phyloP scores from a whole-genome alignment of 2,888 invertebrate genomes.

The Hydrotaea cyrtoneurina region DNA sequence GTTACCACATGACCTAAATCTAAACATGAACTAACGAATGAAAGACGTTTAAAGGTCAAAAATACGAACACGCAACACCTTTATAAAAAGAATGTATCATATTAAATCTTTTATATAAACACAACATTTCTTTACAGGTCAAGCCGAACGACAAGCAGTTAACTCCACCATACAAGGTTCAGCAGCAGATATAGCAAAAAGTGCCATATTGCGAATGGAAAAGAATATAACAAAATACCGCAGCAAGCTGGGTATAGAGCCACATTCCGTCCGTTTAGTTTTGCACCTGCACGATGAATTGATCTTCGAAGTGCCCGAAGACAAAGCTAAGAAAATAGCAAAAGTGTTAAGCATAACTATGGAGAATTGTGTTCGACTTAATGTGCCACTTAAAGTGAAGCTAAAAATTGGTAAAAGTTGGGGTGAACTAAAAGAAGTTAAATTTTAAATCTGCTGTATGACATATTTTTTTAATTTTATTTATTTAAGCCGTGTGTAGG shows the following conservation, averaged over 20 bases:
- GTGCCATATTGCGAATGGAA: conserved; percentile 91
- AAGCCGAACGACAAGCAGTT: conserved; percentile 97
- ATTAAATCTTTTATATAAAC: too few species aligned
- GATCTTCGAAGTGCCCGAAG: conserved; percentile 90
- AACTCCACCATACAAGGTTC: conserved; percentile 98
- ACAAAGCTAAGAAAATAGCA: conserved; percentile 83
- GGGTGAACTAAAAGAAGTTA: conserved; percentile 83
- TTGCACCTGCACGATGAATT: conserved; percentile 98
- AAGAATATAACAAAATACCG: conserved; percentile 81
- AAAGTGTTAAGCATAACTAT: conserved; percentile 87
- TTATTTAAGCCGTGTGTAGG: conserved; percentile 35
- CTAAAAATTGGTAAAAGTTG: conserved; percentile 90
- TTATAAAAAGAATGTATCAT: too few species aligned
- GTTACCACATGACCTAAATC: too few species aligned
- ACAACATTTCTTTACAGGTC: conserved; percentile 82
- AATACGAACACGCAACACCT: too few species aligned
- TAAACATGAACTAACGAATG: too few species aligned
- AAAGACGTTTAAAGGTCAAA: too few species aligned
- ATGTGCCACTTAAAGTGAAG: conserved; percentile 93
- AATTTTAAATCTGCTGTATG: conserved; percentile 69
- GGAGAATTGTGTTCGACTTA: conserved; percentile 88
- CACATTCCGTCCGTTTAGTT: conserved; percentile 85
- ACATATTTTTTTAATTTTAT: conserved; percentile 6
- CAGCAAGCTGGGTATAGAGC: conserved; percentile 72
- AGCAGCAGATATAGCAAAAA: conserved; percentile 97